A percentile compares a stretch with the other conserved stretches of the same genome.
phyloP scores from a whole-genome alignment of 2,797 vertebrate genomes.

The Semotilus atromaculatus region DNA sequence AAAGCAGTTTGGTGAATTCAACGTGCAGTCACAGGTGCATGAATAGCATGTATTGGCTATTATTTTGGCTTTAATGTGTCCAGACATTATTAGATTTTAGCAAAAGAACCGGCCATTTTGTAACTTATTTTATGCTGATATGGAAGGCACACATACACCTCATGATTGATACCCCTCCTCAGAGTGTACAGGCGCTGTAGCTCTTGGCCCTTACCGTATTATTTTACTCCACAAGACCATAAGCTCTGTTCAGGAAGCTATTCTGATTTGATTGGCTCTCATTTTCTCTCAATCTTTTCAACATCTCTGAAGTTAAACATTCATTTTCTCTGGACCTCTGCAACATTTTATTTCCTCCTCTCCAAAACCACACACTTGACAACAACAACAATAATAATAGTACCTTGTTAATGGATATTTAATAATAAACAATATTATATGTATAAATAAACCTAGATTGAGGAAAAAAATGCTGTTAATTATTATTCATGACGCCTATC shows the following conservation, averaged over 20 bases:
- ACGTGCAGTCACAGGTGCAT: neutral
- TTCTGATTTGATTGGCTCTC: conserved; percentile 66
- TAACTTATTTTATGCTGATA: conserved; percentile 34
- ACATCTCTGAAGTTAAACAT: conserved; percentile 54
- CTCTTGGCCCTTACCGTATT: conserved; percentile 64
- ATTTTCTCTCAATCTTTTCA: conserved; percentile 58
- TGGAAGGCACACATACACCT: conserved; percentile 9
- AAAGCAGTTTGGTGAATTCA: neutral
- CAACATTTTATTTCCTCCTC: conserved; percentile 16
- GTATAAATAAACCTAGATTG: neutral
- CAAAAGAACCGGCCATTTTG: neutral
- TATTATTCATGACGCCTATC: neutral
- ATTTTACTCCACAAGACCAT: conserved; percentile 57
- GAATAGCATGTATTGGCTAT: neutral
- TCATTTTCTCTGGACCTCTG: conserved; percentile 26
- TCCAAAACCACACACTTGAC: conserved; percentile 8
- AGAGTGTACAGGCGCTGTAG: conserved; percentile 31
- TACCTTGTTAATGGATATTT: neutral
- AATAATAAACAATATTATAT: neutral
- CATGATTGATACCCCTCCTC: conserved; percentile 12
- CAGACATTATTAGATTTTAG: neutral
- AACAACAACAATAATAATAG: neutral
- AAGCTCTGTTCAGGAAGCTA: conserved; percentile 66
- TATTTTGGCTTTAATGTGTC: neutral
- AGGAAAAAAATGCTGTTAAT: neutral